A percentile compares a stretch with the other conserved stretches of the same genome.
phyloP scores from a whole-genome alignment of 2,888 invertebrate genomes.

The Trisateles emortualis region DNA sequence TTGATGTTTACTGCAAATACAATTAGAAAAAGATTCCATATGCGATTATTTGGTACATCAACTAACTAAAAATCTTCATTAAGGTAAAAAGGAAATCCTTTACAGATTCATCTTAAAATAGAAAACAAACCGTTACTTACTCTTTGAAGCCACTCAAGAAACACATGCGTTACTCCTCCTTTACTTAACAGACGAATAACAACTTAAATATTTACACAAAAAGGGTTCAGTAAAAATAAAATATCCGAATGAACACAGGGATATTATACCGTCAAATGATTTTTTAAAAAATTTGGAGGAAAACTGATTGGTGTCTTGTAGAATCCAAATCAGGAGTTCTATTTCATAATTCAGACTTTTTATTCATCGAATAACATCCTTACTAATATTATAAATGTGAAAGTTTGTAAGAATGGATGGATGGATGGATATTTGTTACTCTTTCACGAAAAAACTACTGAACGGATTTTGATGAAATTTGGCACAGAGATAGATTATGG shows the following conservation, averaged over 20 bases:
- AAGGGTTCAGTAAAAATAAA: constrained; percentile 28
- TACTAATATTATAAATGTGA: too few relatives aligned
- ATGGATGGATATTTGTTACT: too few relatives aligned
- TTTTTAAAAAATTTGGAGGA: constrained; percentile 32
- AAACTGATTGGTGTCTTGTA: constrained; percentile 24
- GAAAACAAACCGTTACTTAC: background rate
- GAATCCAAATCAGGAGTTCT: too few relatives aligned
- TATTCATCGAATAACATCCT: too few relatives aligned
- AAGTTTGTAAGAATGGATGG: too few relatives aligned
- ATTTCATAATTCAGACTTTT: too few relatives aligned
- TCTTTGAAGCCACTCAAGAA: background rate
- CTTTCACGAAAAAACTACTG: too few relatives aligned
- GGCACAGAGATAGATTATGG: too few relatives aligned
- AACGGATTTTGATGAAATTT: too few relatives aligned
- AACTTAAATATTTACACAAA: constrained; percentile 23
- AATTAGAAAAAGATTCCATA: too few relatives aligned
- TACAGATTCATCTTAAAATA: background rate
- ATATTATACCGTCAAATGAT: constrained; percentile 27
- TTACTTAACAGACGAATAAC: constrained; percentile 6
- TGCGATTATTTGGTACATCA: too few relatives aligned
- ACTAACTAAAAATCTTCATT: background rate
- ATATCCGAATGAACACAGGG: constrained; percentile 25
- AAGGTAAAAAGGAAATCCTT: background rate
- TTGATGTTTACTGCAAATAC: too few relatives aligned
- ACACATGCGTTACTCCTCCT: constrained; percentile 3